A percentile compares a stretch with the other conserved stretches of the same genome.
Evolutionary conservation across 2,797 vertebrate species (phyloP).

Genomic region (Tympanoctomys barrerae): DNA sequence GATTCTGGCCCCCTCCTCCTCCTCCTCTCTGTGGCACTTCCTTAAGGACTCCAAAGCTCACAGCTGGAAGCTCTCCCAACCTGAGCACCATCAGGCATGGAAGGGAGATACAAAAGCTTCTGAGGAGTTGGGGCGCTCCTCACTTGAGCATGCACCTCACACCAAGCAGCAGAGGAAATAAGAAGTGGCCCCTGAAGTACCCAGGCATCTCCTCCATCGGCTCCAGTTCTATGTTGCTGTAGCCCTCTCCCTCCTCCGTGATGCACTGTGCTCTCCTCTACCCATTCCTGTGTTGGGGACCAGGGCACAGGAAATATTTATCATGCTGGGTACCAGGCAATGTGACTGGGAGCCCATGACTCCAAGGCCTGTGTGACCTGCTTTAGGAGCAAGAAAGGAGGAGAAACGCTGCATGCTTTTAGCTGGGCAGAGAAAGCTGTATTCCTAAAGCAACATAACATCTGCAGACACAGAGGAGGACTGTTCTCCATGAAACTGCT

Average conservation of each 20-base stretch:
- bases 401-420: background rate
- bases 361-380: background rate
- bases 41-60: background rate
- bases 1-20: background rate
- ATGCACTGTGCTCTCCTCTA: background rate
- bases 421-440: background rate
- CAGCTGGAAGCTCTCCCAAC: background rate
- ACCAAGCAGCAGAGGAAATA: background rate
- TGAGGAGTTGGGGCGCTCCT: background rate
- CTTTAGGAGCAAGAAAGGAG: background rate
- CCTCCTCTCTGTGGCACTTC: background rate
- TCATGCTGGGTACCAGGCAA: background rate
- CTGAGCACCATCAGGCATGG: background rate
- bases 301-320: background rate
- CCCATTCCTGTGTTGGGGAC: background rate
- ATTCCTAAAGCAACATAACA: background rate
- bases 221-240: background rate
- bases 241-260: background rate
- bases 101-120: background rate
- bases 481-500: background rate
- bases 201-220: background rate
- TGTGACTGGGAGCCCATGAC: background rate
- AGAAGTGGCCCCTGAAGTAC: background rate
- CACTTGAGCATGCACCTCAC: background rate
- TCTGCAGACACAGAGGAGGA: too few relatives aligned